These are phyloP conservation scores for Cephus sareptanus DNA, from an alignment of 2,888 invertebrate species.

Conservation along the genomic window DNA sequence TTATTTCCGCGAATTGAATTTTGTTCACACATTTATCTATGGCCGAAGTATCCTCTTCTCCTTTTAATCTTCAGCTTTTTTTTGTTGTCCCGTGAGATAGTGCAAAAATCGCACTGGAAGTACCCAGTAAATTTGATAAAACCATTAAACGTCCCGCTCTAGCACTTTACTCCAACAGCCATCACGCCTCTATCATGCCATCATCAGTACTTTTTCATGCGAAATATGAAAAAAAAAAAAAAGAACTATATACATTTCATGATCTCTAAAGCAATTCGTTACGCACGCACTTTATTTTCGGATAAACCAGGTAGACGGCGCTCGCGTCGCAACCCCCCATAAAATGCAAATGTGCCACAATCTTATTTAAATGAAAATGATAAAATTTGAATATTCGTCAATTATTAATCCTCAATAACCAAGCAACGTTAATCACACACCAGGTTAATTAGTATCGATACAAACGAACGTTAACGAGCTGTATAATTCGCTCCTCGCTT, in stretches of 20 bases:
- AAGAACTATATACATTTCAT: background rate
- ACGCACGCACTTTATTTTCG: background rate
- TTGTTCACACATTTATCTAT: background rate
- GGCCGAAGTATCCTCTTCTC: background rate
- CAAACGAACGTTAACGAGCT: background rate
- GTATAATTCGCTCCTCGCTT: background rate
- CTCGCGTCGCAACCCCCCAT: background rate
- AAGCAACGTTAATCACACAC: background rate
- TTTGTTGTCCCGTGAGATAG: background rate
- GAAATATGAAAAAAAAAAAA: background rate
- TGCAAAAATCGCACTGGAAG: background rate
- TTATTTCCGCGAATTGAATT: background rate
- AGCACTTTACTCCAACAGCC: background rate
- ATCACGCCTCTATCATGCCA: background rate
- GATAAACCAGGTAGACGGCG: background rate
- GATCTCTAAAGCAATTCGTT: background rate
- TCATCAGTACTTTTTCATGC: background rate
- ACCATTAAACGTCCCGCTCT: background rate
- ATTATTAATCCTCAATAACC: background rate
- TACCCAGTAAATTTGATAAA: background rate
- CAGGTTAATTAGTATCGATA: background rate
- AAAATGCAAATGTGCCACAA: background rate
- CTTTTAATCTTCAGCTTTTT: background rate
- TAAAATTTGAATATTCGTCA: background rate
- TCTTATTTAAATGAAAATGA: background rate